These are phyloP conservation scores for Catalaphyllia jardinei DNA, from an alignment of 64 coral and sea anemone genomes.

Conservation along the genomic window DNA sequence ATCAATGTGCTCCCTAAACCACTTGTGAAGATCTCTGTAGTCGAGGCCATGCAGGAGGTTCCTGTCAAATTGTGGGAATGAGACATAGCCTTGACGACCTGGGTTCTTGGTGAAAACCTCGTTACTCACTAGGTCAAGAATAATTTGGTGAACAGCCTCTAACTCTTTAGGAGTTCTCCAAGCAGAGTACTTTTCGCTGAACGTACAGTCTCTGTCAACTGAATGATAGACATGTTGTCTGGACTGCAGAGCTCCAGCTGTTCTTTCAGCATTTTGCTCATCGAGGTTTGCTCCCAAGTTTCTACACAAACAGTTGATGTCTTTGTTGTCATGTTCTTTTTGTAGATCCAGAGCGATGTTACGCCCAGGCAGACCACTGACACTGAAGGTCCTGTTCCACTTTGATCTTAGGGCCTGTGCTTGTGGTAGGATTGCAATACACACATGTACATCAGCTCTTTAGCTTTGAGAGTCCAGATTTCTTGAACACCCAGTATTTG, in stretches of 20 bases:
- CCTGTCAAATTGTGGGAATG: slow-evolving; percentile 58
- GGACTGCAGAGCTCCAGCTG: slow-evolving; percentile 56
- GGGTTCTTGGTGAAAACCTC: not conserved
- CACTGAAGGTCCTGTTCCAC: slow-evolving; percentile 54
- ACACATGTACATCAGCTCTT: too few species aligned
- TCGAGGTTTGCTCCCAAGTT: slow-evolving; percentile 56
- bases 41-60: slow-evolving; percentile 59
- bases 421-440: slow-evolving; percentile 39
- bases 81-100: slow-evolving; percentile 43
- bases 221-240: slow-evolving; percentile 55
- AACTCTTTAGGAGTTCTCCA: slow-evolving; percentile 2
- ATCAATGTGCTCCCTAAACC: slow-evolving; percentile 40
- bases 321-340: slow-evolving; percentile 60
- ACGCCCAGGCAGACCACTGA: not conserved
- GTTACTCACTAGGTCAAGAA: slow-evolving; percentile 11
- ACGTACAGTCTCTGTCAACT: slow-evolving; percentile 53
- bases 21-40: slow-evolving; percentile 33
- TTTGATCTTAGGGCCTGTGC: slow-evolving; percentile 36
- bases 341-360: slow-evolving; percentile 62
- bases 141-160: slow-evolving; percentile 54
- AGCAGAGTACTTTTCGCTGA: not conserved
- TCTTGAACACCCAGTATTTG: slow-evolving; percentile 18
- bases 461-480: too few species aligned
- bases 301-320: slow-evolving; percentile 58
- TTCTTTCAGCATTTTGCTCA: slow-evolving; percentile 66